These are phyloP conservation scores for Diabrotica balteata DNA, from an alignment of 2,888 invertebrate genomes.

Conservation along the genomic window DNA sequence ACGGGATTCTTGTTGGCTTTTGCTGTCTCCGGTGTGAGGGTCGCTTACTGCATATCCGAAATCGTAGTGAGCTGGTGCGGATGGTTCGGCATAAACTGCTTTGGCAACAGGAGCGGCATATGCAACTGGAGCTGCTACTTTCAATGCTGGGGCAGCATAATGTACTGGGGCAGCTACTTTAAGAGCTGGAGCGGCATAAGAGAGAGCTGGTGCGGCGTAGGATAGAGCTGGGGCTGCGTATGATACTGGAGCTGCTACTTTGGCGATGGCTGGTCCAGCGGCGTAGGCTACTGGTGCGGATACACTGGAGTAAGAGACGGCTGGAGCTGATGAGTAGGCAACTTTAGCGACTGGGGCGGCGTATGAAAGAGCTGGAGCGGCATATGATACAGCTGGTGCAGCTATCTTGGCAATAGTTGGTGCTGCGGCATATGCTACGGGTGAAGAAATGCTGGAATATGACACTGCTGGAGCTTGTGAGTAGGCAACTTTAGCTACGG, in stretches of 20 bases:
- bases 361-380: constrained; percentile 53
- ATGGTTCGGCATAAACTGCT: constrained; percentile 43
- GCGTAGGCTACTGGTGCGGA: constrained; percentile 47
- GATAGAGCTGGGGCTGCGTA: constrained; percentile 36
- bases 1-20: constrained; percentile 63
- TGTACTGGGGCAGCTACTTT: constrained; percentile 54
- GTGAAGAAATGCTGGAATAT: constrained; percentile 47
- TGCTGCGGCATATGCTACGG: constrained; percentile 46
- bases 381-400: constrained; percentile 7
- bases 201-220: constrained; percentile 57
- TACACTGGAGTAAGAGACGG: constrained; percentile 56
- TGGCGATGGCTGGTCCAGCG: constrained; percentile 43
- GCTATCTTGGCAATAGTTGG: constrained; percentile 34
- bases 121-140: constrained; percentile 54
- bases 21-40: constrained; percentile 62
- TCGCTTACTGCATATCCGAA: constrained; percentile 48
- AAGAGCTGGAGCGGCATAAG: constrained; percentile 48
- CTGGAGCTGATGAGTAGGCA: constrained; percentile 47
- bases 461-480: constrained; percentile 24
- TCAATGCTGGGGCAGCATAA: constrained; percentile 49
- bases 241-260: constrained; percentile 47
- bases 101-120: constrained; percentile 44
- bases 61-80: constrained; percentile 49
- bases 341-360: constrained; percentile 32
- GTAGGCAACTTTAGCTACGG: constrained; percentile 35